Evolutionary conservation across 2,113 vertebrate genomes (phyloP), one percentile per base, ranked within the genome.

Genomic region (Lycocorax pyrrhopterus): DNA sequence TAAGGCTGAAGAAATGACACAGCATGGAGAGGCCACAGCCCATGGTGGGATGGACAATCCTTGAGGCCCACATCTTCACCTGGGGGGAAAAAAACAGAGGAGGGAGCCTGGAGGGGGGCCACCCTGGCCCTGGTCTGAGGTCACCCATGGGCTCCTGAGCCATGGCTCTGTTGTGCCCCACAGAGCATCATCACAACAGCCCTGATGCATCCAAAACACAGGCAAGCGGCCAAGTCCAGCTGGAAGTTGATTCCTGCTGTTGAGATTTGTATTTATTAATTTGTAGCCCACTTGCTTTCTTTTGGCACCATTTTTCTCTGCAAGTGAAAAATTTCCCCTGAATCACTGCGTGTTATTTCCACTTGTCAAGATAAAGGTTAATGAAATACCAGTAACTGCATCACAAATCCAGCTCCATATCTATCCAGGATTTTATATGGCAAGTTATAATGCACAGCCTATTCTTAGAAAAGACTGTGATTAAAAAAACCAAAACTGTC

Each of bases 311-410:
- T 90, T 94, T 94, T 92, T 93, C 84, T 94, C 90, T 82, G 92
- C 93, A 91, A 96, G 76, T 62, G 69, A 95, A 95, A 93, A 90
- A 88, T 71, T 84, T 76, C 79, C 85, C 87, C 93, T 93, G 86
- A 94, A 91, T 93, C 92, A 95, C 64, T 88, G 86, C 2, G 2
- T 81, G 88, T 92, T 94, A 96, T 97, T 97, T 96, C 87, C 85
- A 94, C 92, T 96, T 92, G 92, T 96, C 92, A 94, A 94, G 95
- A 86, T 93, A 96, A 96, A 96, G 93, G 96, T 96, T 96, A 96
- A 96, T 95, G 94, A 96, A 94, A 97, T 96, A 96, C 88, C 89
- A 94, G 72, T 49, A 86, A 94, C 76, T 96, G 90, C 95, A 96
- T 93, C 92, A 89, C 84, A 83, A 91, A 87, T 72, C 56, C 35